phyloP scores from a whole-genome alignment of 2,113 vertebrate species.

The Mystacornis crossleyi region DNA sequence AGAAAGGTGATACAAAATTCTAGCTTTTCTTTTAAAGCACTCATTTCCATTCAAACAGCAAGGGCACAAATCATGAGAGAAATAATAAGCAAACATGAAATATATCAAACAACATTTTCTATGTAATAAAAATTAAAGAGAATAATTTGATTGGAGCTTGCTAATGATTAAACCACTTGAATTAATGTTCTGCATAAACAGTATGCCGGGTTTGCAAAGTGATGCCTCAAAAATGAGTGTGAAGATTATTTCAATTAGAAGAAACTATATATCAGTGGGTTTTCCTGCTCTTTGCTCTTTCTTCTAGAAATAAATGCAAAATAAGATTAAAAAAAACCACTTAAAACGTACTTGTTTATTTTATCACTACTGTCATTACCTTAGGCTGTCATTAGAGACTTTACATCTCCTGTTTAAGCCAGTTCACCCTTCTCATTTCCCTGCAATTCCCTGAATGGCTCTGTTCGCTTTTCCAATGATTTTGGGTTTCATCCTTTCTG shows the following conservation, averaged over 20 bases:
- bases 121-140: neutral
- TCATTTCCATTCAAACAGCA: neutral
- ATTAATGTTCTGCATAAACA: conserved; percentile 8
- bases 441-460: neutral
- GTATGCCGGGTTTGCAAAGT: neutral
- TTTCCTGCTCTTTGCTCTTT: neutral
- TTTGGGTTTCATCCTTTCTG: neutral
- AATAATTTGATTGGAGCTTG: neutral
- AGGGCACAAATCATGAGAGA: neutral
- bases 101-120: neutral
- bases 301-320: neutral
- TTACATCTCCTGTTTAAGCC: neutral
- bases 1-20: neutral
- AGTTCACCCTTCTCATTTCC: neutral
- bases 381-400: neutral
- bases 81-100: neutral
- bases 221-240: neutral
- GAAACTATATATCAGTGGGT: neutral
- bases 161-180: neutral
- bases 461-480: neutral
- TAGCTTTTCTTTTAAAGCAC: neutral
- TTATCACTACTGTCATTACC: neutral
- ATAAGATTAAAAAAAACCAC: neutral
- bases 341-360: neutral
- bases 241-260: neutral